Conservation (phyloP, 2,888 invertebrate species). For the Cacoxenus indagator region DNA sequence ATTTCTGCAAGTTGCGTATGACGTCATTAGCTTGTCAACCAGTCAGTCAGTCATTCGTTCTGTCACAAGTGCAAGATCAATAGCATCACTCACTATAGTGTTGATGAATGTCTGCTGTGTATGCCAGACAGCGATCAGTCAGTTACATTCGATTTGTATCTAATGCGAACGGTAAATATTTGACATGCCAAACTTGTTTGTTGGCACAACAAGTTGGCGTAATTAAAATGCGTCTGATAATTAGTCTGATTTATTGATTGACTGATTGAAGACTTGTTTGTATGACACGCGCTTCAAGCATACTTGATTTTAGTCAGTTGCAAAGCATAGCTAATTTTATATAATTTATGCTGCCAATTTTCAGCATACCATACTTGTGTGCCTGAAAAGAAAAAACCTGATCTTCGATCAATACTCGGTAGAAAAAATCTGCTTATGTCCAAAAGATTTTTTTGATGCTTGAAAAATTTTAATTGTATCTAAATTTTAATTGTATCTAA, state of each 20-base stretch:
- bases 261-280: background rate
- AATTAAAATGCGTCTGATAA: background rate
- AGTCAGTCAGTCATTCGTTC: background rate
- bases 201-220: conserved; percentile 1
- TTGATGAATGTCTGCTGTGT: background rate
- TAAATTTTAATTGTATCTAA: too few relatives aligned
- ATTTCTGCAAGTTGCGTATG: background rate
- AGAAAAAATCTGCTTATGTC: too few relatives aligned
- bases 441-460: too few relatives aligned
- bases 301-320: background rate
- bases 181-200: conserved; percentile 6
- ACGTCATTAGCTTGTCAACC: conserved; percentile 1
- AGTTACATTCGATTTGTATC: background rate
- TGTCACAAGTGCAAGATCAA: conserved; percentile 19
- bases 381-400: too few relatives aligned
- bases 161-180: conserved; percentile 12
- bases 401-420: too few relatives aligned
- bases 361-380: too few relatives aligned
- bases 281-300: background rate
- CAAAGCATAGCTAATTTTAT: too few relatives aligned
- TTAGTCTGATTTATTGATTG: background rate
- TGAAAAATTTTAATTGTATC: too few relatives aligned
- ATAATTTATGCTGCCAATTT: too few relatives aligned
- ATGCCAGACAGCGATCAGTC: background rate
- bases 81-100: background rate